Conservation (phyloP, 2,888 invertebrate genomes). For the Acrobasis repandana region DNA sequence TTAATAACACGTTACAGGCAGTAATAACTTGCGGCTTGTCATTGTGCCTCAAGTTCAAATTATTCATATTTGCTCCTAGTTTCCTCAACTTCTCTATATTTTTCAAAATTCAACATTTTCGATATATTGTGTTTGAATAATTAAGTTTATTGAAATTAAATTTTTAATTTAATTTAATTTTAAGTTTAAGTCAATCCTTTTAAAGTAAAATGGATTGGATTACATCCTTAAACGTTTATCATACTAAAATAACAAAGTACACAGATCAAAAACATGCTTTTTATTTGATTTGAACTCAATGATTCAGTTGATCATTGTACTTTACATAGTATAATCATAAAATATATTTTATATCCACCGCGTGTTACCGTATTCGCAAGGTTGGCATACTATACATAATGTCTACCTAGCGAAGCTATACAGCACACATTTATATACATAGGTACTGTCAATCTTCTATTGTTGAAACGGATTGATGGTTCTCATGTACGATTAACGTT, state of each 20-base stretch:
- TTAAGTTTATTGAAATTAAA: too few relatives aligned
- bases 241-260: too few relatives aligned
- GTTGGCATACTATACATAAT: background rate
- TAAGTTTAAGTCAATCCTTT: too few relatives aligned
- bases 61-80: conserved; percentile 8
- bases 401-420: background rate
- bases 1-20: conserved; percentile 60
- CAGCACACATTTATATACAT: conserved; percentile 2
- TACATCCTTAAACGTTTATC: too few relatives aligned
- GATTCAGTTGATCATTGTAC: background rate
- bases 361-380: background rate
- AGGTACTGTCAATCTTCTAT: background rate
- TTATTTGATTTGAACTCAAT: too few relatives aligned
- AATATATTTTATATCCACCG: background rate
- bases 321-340: background rate
- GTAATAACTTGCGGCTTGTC: conserved; percentile 50
- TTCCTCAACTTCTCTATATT: too few relatives aligned
- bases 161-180: too few relatives aligned
- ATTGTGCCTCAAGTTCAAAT: conserved; percentile 36
- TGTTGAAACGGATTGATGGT: conserved; percentile 11
- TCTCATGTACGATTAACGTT: background rate
- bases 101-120: too few relatives aligned
- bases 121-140: too few relatives aligned
- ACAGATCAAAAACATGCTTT: background rate
- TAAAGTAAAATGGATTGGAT: too few relatives aligned